These are phyloP conservation scores for Halcyon leucocephala DNA, from an alignment of 2,797 vertebrate species.

Conservation along the genomic window DNA sequence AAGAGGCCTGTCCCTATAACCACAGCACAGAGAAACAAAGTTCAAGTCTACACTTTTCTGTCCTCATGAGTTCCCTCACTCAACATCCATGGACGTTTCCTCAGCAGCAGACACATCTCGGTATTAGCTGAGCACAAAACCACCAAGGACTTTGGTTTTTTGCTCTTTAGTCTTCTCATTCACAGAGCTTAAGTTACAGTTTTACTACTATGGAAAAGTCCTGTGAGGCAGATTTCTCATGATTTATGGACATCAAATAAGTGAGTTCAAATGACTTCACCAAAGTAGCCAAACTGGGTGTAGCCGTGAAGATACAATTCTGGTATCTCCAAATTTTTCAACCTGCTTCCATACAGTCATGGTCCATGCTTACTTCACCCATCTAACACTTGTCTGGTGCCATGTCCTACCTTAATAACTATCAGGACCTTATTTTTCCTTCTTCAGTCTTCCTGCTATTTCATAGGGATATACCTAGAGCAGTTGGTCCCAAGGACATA, in stretches of 20 bases:
- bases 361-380: neutral
- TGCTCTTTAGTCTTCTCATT: neutral
- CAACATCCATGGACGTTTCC: neutral
- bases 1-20: neutral
- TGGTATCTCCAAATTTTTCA: neutral
- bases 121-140: neutral
- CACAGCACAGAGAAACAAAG: neutral
- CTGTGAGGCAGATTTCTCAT: neutral
- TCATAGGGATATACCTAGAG: neutral
- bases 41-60: neutral
- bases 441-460: neutral
- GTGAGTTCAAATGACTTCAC: neutral
- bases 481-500: neutral
- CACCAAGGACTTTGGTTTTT: neutral
- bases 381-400: neutral
- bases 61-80: neutral
- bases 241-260: neutral
- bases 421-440: neutral
- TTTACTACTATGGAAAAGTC: neutral
- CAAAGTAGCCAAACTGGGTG: neutral
- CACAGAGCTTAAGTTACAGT: neutral
- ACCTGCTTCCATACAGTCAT: neutral
- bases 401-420: neutral
- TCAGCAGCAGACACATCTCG: rapidly evolving
- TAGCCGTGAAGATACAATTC: neutral